Base-by-base conservation (phyloP, 1,140 invertebrate genomes). In the Odontomachus brunneus region DNA sequence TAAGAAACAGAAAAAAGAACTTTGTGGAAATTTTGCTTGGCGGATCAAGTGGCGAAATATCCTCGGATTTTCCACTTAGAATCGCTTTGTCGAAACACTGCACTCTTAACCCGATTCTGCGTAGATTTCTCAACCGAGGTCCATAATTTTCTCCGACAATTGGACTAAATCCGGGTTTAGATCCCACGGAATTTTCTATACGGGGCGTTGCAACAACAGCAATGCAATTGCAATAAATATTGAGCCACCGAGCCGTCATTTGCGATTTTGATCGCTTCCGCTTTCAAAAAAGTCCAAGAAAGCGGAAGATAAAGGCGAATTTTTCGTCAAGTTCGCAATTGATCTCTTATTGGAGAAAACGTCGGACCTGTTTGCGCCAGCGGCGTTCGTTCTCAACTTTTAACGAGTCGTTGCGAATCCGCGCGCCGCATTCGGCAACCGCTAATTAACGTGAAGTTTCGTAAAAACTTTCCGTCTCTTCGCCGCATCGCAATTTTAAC, bases 331-430 rank as follows among this genome's bases (percentile, higher is more conserved):
- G 44, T 33, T 33, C 3, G 38, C 38, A 22, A 17, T 33, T 38
- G 19, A 29, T 17, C 2, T 24, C 38, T 66, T 66, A 15, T 55
- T 24, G 15, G 29, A 26, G 44, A 19, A 76, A 33, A 48, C 12
- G 4, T 38, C 12, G 14, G 2, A 33, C 69, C n/a, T 67, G 48
- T 57, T 71, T 59, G 57, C 14, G 17, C 33, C 11, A 7, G 4
- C 29, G 19, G 29, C 17, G 17, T 48, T 22, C 29, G 17, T 1
- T 63, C 19, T 14, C 38, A 29, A 66, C 19, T 44, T 14, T 55
- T 22, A 53, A 66, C 26, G 63, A 78, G 7, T 78, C 74, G 26
- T 44, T 26, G 62, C 33, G 12, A 33, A n/a, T 26, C 11, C n/a
- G n/a, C n/a, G 22, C 11, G 19, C 33, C n/a, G n/a, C 15, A 73